Conservation (phyloP, 2,113 vertebrate genomes). For the Pterocles gutturalis region DNA sequence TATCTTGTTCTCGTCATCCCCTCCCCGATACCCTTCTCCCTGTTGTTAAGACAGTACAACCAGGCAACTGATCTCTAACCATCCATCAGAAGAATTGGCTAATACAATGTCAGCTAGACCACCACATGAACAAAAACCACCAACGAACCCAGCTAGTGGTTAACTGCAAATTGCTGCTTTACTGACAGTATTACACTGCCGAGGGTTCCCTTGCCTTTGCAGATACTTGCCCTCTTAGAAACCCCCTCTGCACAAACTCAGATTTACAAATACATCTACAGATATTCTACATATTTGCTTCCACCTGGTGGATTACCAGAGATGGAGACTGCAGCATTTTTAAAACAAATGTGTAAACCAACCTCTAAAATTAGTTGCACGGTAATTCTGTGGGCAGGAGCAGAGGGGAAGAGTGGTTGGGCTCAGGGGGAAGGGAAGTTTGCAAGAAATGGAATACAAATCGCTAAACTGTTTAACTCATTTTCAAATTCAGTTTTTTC, state of each 20-base stretch:
- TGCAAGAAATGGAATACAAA: neutral
- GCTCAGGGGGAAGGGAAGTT: neutral
- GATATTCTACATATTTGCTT: conserved; percentile 57
- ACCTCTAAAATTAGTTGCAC: conserved; percentile 3
- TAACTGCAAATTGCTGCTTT: conserved; percentile 9
- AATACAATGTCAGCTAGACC: neutral
- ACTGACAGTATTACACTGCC: neutral
- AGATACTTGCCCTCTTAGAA: neutral
- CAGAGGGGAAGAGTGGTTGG: neutral
- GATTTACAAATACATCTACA: neutral
- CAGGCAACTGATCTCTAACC: neutral
- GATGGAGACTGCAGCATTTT: neutral
- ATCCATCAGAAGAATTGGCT: neutral
- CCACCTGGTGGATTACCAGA: conserved; percentile 58
- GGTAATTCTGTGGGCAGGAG: neutral
- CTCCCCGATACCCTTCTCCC: neutral
- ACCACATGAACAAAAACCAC: conserved; percentile 31
- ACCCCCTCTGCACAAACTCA: neutral
- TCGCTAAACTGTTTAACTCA: neutral
- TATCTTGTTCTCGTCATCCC: neutral
- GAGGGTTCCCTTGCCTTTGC: neutral
- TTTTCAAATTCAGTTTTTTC: neutral
- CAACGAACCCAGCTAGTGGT: conserved; percentile 2
- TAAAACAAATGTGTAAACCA: neutral
- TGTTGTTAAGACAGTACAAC: neutral